Evolutionary conservation across 1,140 invertebrate species (phyloP).

Genomic region (Lysiphlebus fabarum): DNA sequence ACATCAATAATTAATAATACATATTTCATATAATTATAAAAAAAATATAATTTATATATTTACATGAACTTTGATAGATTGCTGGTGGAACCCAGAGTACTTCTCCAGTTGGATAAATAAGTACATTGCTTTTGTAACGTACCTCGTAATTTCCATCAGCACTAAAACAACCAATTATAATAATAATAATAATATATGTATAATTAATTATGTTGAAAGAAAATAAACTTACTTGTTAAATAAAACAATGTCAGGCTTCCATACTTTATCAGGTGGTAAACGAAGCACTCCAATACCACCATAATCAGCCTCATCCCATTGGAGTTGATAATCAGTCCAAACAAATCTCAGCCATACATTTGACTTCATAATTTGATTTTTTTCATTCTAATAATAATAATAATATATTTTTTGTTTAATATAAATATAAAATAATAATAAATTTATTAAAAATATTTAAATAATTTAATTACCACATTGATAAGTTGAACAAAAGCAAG

Average conservation of each 20-base stretch:
- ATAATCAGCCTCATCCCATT: constrained; percentile 97
- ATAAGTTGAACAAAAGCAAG: constrained; percentile 98
- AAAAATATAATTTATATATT: too few species aligned
- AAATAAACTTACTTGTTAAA: constrained; percentile 94
- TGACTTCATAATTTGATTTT: constrained; percentile 99
- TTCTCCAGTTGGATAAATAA: constrained; percentile 89
- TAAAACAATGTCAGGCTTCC: constrained; percentile 99
- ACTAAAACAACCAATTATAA: constrained; percentile 63
- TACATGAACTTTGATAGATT: constrained; percentile 97
- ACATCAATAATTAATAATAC: too few species aligned
- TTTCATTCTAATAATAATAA: constrained; percentile 84
- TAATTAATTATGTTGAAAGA: neutral
- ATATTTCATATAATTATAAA: too few species aligned
- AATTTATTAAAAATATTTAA: constrained; percentile 16
- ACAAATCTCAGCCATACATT: constrained; percentile 96
- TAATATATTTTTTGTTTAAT: constrained; percentile 4
- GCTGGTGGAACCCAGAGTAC: constrained; percentile 97
- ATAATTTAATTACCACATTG: constrained; percentile 78
- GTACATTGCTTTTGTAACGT: constrained; percentile 94
- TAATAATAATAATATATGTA: constrained; percentile 6
- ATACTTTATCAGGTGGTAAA: constrained; percentile 96
- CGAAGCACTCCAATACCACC: constrained; percentile 93
- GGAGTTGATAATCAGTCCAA: constrained; percentile 97
- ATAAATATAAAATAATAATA: constrained; percentile 23
- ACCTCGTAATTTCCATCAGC: constrained; percentile 96